A percentile compares a stretch with the other conserved stretches of the same genome.
These are phyloP conservation scores for Ciconia maguari DNA, from an alignment of 2,113 vertebrate genomes.

Conservation along the genomic window DNA sequence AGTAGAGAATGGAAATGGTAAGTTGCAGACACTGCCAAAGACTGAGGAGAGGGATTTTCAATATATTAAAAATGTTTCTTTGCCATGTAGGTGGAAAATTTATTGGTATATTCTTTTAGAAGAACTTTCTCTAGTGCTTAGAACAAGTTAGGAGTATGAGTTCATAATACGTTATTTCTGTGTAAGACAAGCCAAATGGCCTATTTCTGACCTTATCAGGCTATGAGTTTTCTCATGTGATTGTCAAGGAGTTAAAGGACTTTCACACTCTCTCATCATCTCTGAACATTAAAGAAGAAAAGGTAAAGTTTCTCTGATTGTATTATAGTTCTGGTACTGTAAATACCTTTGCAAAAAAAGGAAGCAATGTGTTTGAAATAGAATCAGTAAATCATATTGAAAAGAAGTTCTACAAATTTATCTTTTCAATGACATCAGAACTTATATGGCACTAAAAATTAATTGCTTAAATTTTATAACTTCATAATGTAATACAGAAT, in stretches of 20 bases:
- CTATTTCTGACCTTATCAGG: neutral
- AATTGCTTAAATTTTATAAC: slow-evolving; percentile 30
- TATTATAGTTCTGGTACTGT: neutral
- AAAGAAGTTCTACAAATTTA: neutral
- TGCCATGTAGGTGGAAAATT: slow-evolving; percentile 17
- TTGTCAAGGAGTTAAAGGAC: neutral
- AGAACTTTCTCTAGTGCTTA: neutral
- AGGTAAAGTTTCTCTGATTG: neutral
- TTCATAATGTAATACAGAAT: slow-evolving; percentile 32
- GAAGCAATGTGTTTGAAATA: neutral
- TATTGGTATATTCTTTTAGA: neutral
- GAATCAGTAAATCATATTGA: neutral
- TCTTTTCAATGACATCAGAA: slow-evolving; percentile 15
- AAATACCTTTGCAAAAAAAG: neutral
- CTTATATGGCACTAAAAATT: slow-evolving; percentile 26
- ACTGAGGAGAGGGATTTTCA: neutral
- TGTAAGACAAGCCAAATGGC: neutral
- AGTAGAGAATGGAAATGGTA: slow-evolving; percentile 13
- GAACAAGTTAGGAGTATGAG: neutral
- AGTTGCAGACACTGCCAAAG: neutral
- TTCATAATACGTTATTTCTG: neutral
- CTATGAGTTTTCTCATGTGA: neutral
- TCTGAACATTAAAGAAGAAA: neutral
- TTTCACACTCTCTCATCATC: neutral
- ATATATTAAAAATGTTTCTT: neutral